These are phyloP conservation scores for Oegoconia quadripuncta DNA, from an alignment of 2,888 invertebrate genomes.

Conservation along the genomic window DNA sequence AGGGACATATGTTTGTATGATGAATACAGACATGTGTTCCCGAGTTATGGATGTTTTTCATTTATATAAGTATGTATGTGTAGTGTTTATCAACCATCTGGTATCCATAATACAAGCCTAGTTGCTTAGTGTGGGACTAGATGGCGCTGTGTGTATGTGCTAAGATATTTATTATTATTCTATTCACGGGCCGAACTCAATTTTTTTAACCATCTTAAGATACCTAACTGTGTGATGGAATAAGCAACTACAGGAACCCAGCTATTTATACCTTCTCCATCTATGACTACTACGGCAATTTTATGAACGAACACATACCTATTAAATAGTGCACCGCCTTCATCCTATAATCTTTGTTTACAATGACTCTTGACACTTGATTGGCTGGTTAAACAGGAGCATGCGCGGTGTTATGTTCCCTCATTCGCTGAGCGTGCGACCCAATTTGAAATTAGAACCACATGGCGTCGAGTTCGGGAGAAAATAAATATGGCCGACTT, in stretches of 20 bases:
- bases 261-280: not conserved
- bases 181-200: too few species aligned
- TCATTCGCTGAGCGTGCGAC: conserved; percentile 13
- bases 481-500: conserved; percentile 6
- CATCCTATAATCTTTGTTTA: conserved; percentile 11
- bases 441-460: conserved; percentile 16
- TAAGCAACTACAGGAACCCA: not conserved
- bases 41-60: too few species aligned
- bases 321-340: not conserved
- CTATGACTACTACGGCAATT: not conserved
- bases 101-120: too few species aligned
- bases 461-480: conserved; percentile 2
- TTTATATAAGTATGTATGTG: too few species aligned
- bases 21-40: too few species aligned
- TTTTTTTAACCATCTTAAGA: not conserved
- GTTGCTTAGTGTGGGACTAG: too few species aligned
- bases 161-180: too few species aligned
- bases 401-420: conserved; percentile 1
- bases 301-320: not conserved
- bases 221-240: too few species aligned
- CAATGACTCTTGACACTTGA: conserved; percentile 4
- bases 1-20: too few species aligned
- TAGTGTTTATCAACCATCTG: too few species aligned
- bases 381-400: conserved; percentile 9
- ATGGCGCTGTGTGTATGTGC: too few species aligned